phyloP scores from a whole-genome alignment of 2,797 vertebrate species.

The Catamblyrhynchus diadema region DNA sequence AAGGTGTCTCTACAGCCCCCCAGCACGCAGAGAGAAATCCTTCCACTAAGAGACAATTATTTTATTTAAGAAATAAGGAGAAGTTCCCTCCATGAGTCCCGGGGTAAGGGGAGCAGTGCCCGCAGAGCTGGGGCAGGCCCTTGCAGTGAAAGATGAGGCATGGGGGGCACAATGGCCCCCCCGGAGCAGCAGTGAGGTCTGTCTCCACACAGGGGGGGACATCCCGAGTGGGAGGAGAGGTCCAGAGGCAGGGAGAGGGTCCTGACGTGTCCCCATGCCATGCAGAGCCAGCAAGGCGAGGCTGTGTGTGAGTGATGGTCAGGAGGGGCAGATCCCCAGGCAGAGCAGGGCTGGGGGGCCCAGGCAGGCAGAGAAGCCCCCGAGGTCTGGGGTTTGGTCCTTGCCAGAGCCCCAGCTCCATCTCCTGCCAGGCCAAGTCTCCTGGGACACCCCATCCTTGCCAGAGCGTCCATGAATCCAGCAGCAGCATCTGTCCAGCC shows the following conservation, averaged over 20 bases:
- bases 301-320: neutral
- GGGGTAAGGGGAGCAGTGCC: neutral
- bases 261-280: neutral
- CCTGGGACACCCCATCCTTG: neutral
- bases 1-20: neutral
- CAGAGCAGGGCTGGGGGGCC: neutral
- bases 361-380: neutral
- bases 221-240: neutral
- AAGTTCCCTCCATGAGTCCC: neutral
- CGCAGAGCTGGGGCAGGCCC: neutral
- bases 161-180: neutral
- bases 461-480: neutral
- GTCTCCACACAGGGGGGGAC: neutral
- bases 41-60: neutral
- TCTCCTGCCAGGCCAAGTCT: neutral
- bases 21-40: neutral
- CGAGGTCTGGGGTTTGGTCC: neutral
- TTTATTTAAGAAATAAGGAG: slow-evolving; percentile 48
- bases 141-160: neutral
- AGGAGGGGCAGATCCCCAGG: neutral
- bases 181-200: neutral
- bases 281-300: neutral
- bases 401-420: neutral
- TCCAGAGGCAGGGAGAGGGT: neutral
- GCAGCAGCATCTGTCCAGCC: slow-evolving; percentile 17